Evolutionary conservation across 2,113 vertebrate species (phyloP), one percentile per base, ranked within the genome.

Genomic region (Neogale vison): DNA sequence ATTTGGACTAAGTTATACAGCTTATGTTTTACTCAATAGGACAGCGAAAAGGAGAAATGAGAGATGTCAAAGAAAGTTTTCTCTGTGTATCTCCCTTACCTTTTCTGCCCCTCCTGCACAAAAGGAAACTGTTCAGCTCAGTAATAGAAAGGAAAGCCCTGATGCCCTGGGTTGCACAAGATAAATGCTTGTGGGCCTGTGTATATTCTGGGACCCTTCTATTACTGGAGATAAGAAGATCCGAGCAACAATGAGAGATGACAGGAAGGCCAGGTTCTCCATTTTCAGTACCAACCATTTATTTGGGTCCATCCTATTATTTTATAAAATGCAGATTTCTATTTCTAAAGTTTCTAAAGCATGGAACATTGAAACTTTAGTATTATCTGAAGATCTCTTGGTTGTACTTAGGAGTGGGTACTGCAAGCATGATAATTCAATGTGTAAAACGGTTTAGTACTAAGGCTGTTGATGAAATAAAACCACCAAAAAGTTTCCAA

Each of bases 321-420:
- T 83, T 72, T 80, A 92, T 69, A 82, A 90, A 97, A 79, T 86
- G 31, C 11, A 94, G 55, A 50, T 86, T 89, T 96, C 50, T 96
- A 3, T 94, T 93, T 61, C 65, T 47, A 84, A 57, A 79, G 63
- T 94, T 93, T 61, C 65, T 47, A 84, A 57, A 79, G 63, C n/a
- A 79, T 72, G 45, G 67, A 77, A 89, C 20, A 20, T 69, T 65
- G 57, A 96, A 79, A 85, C 31, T 65, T 95, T 63, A 93, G n/a
- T 84, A 93, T 83, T 85, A 86, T 79, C n/a, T 82, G 13, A 97
- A 59, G 18, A 23, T 76, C 45, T 89, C 65, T 89, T 81, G 10
- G 11, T 57, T 93, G 24, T 93, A 42, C 47, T 55, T 86, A 91
- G 45, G 83, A 61, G 34, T 50, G 84, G 52, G 36, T 85, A 72